Evolutionary conservation across 2,797 vertebrate species (phyloP).

Genomic region (Manis crassicaudata): DNA sequence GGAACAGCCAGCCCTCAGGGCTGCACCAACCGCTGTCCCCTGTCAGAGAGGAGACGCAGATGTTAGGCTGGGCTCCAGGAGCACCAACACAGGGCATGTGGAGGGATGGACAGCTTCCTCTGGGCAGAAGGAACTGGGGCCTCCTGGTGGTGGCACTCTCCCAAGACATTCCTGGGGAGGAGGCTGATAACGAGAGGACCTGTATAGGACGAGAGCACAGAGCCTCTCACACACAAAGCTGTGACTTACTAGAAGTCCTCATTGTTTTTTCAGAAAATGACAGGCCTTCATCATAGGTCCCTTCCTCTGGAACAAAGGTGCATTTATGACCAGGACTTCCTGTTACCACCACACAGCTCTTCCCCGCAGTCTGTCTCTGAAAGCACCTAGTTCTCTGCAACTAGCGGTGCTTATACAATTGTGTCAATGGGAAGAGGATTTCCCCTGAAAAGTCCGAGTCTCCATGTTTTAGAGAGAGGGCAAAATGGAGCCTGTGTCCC

Average conservation of each 20-base stretch:
- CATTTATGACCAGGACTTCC: neutral
- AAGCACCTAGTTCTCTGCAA: neutral
- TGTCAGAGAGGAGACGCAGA: neutral
- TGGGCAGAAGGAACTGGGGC: neutral
- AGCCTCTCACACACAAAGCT: neutral
- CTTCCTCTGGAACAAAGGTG: neutral
- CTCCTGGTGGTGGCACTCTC: neutral
- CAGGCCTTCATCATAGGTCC: neutral
- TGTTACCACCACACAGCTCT: neutral
- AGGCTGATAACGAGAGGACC: neutral
- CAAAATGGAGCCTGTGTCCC: neutral
- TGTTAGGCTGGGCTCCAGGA: neutral
- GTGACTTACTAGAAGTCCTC: neutral
- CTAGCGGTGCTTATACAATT: neutral
- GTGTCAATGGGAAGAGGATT: neutral
- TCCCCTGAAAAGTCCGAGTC: neutral
- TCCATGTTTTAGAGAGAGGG: neutral
- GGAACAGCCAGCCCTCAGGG: neutral
- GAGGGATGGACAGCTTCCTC: neutral
- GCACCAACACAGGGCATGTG: neutral
- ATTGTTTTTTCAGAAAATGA: neutral
- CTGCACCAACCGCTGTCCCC: rapidly evolving
- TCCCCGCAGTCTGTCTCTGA: neutral
- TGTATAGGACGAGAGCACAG: neutral
- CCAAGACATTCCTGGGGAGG: neutral